Conservation (phyloP, 2,113 vertebrate genomes). For the Neoarius graeffei region DNA sequence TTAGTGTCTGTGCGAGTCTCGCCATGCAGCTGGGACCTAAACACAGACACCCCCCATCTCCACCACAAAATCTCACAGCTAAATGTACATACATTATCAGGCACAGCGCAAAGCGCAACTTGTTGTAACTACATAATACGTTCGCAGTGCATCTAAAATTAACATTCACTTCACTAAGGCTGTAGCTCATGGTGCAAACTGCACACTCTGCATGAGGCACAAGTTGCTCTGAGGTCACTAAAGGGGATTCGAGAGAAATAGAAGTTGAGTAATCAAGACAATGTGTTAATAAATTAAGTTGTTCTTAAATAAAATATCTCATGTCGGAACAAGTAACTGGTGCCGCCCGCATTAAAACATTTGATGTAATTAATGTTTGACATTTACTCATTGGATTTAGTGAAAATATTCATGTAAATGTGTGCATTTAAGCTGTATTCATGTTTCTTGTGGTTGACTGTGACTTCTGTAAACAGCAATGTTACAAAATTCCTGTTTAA, state of each 20-base stretch:
- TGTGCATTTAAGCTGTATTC: background rate
- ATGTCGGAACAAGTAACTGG: background rate
- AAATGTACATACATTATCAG: slow-evolving; percentile 6
- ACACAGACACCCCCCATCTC: slow-evolving; percentile 13
- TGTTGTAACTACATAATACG: background rate
- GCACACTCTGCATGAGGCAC: background rate
- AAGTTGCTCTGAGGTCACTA: background rate
- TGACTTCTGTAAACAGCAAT: background rate
- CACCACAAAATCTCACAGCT: too few species aligned
- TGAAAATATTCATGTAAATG: background rate
- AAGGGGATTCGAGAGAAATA: background rate
- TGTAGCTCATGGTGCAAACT: background rate
- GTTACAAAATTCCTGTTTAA: background rate
- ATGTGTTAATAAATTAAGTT: background rate
- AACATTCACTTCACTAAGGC: background rate
- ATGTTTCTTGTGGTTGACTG: background rate
- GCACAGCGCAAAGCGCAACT: background rate
- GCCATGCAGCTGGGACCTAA: slow-evolving; percentile 56
- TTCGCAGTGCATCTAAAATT: background rate
- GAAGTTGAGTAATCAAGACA: background rate
- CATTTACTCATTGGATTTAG: background rate
- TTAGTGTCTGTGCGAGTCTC: slow-evolving; percentile 55
- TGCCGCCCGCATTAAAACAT: background rate
- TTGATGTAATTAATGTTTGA: background rate
- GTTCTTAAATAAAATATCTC: background rate